These are phyloP conservation scores for Catharus bicknelli DNA, from an alignment of 2,113 vertebrate species.

Conservation along the genomic window DNA sequence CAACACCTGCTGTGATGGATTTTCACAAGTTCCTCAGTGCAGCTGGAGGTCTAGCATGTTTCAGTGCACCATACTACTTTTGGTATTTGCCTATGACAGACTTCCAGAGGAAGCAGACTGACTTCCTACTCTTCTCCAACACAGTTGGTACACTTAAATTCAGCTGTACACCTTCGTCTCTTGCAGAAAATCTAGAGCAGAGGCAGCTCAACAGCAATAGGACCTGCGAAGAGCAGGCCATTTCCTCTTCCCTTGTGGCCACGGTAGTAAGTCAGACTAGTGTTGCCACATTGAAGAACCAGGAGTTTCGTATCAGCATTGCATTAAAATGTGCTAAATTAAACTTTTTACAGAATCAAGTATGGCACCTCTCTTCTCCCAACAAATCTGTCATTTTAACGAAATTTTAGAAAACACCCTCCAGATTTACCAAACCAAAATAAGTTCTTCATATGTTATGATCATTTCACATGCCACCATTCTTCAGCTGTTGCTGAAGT, in stretches of 20 bases:
- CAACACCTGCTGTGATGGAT: background rate
- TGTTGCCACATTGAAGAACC: background rate
- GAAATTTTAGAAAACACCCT: background rate
- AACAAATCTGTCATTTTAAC: background rate
- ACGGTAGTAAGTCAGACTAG: rapidly evolving
- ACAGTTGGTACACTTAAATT: background rate
- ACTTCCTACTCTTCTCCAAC: background rate
- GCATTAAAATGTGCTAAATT: background rate
- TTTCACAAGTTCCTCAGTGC: background rate
- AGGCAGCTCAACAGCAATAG: background rate
- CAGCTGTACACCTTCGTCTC: background rate
- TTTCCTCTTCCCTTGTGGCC: background rate
- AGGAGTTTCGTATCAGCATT: background rate
- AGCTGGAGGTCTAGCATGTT: background rate
- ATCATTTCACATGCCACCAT: background rate
- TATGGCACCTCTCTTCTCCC: background rate
- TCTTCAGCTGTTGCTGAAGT: background rate
- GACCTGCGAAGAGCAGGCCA: background rate
- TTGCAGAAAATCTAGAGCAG: background rate
- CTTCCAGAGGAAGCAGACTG: background rate
- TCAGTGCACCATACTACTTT: background rate
- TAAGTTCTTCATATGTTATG: background rate
- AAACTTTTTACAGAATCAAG: background rate
- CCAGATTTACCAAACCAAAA: background rate
- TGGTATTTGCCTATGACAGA: background rate